Conservation (phyloP, 2,113 vertebrate genomes). For the Macrotus californicus region DNA sequence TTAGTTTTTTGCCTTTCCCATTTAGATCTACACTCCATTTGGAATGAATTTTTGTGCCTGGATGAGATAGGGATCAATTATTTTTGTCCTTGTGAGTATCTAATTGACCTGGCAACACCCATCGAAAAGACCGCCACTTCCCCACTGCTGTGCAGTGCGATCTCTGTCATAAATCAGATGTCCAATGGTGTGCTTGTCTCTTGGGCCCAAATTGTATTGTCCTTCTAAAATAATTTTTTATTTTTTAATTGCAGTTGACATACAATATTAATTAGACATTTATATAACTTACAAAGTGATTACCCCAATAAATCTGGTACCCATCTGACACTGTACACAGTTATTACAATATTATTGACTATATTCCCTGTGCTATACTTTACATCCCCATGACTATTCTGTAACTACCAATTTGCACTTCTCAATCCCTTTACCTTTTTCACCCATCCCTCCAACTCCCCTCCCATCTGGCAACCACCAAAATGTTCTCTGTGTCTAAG, state of each 20-base stretch:
- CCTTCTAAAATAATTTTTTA: background rate
- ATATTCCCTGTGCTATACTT: background rate
- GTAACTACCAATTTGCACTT: background rate
- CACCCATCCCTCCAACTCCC: background rate
- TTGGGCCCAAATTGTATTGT: background rate
- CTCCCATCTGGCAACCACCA: background rate
- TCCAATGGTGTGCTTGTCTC: background rate
- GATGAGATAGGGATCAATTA: background rate
- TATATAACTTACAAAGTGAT: background rate
- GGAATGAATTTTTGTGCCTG: background rate
- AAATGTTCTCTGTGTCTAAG: background rate
- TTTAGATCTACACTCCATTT: background rate
- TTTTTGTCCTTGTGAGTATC: background rate
- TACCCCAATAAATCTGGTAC: background rate
- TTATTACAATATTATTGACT: background rate
- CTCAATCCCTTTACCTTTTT: background rate
- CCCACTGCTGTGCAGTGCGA: no score
- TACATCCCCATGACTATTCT: background rate
- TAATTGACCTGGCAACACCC: background rate
- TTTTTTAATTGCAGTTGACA: background rate
- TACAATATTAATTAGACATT: background rate
- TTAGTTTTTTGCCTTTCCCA: background rate
- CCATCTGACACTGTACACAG: background rate
- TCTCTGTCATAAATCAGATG: background rate
- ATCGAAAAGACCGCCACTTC: background rate